phyloP scores from a whole-genome alignment of 2,113 vertebrate genomes.

The Grammomys dolichurus region DNA sequence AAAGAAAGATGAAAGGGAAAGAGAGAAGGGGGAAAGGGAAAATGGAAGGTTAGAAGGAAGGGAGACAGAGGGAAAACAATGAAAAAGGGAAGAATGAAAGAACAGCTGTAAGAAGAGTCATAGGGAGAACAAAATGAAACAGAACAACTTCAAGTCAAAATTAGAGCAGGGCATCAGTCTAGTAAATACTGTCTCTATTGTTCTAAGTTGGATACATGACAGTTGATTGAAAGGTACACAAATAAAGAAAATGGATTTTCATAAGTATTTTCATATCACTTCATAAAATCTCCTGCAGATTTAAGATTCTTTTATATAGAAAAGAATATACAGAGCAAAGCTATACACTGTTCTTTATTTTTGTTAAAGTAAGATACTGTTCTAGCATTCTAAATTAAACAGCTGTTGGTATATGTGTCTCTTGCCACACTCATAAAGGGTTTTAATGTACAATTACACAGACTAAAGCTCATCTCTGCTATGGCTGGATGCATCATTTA shows the following conservation, averaged over 20 bases:
- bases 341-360: conserved; percentile 31
- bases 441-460: conserved; percentile 62
- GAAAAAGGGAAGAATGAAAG: too few relatives aligned
- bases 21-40: neutral
- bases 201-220: neutral
- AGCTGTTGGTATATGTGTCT: conserved; percentile 72
- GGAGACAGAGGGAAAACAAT: neutral
- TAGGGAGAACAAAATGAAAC: rapidly evolving
- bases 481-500: conserved; percentile 68
- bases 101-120: rapidly evolving
- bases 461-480: conserved; percentile 54
- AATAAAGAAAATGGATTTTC: conserved; percentile 64
- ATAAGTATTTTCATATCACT: conserved; percentile 64
- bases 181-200: neutral
- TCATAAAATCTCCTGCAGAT: conserved; percentile 63
- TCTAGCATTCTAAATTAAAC: conserved; percentile 66
- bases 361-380: conserved; percentile 68
- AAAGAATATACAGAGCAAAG: conserved; percentile 45
- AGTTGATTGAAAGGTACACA: conserved; percentile 27
- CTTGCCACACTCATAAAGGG: conserved; percentile 71
- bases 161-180: neutral
- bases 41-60: too few relatives aligned
- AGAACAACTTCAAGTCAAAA: neutral
- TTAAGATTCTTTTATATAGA: conserved; percentile 57
- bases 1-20: neutral